Evolutionary conservation across 2,888 invertebrate genomes (phyloP).

Genomic region (Cyclophora albipunctata): DNA sequence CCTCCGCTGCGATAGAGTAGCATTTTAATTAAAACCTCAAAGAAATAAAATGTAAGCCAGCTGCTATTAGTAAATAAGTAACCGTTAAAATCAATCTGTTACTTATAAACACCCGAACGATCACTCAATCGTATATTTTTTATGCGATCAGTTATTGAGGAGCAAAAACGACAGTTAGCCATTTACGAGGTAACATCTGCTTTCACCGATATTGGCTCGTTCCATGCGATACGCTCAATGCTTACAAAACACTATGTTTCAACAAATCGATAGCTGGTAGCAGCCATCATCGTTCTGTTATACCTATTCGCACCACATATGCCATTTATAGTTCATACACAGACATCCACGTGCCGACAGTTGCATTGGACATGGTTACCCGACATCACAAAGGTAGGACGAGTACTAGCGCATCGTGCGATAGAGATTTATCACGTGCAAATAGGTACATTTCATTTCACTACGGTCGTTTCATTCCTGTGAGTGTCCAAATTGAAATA

Average conservation of each 20-base stretch:
- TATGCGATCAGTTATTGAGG: constrained; percentile 22
- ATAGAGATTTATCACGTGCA: too few species aligned
- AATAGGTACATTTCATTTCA: too few species aligned
- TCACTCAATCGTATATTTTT: constrained; percentile 21
- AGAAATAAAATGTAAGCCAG: too few species aligned
- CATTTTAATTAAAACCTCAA: too few species aligned
- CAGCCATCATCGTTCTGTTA: constrained; percentile 28
- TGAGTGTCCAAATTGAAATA: too few species aligned
- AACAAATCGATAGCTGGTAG: constrained; percentile 47
- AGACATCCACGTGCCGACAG: too few species aligned
- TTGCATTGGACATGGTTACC: too few species aligned
- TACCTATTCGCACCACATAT: constrained; percentile 13
- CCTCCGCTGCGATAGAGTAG: too few species aligned
- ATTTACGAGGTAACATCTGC: constrained; percentile 43
- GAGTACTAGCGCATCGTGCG: too few species aligned
- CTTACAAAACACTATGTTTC: constrained; percentile 43
- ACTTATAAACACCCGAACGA: constrained; percentile 23
- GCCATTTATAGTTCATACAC: background rate
- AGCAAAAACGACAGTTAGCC: constrained; percentile 36
- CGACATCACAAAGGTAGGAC: too few species aligned
- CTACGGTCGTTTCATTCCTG: too few species aligned
- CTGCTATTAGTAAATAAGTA: too few species aligned
- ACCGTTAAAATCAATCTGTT: constrained; percentile 17
- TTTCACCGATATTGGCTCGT: constrained; percentile 42
- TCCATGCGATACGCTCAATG: constrained; percentile 42